Evolutionary conservation across 2,888 invertebrate species (phyloP).

Genomic region (Lutraria lutraria): DNA sequence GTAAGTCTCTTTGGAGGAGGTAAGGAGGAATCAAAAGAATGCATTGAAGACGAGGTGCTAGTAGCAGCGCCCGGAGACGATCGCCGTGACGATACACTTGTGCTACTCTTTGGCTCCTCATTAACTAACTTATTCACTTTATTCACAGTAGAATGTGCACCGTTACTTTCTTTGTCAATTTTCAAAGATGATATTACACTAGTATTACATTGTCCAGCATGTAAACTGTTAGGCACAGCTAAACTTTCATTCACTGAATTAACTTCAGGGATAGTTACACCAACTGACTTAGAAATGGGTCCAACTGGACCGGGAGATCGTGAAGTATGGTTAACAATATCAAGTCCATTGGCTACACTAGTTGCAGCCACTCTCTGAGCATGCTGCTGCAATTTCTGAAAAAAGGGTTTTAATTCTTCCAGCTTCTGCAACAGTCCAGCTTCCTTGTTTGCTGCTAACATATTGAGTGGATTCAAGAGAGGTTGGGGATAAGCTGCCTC

Average conservation of each 20-base stretch:
- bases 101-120: constrained; percentile 72
- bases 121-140: constrained; percentile 61
- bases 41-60: constrained; percentile 73
- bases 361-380: constrained; percentile 39
- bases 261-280: constrained; percentile 31
- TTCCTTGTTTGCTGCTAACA: constrained; percentile 59
- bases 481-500: constrained; percentile 58
- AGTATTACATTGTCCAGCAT: constrained; percentile 51
- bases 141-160: constrained; percentile 52
- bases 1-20: constrained; percentile 82
- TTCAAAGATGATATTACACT: constrained; percentile 39
- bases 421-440: constrained; percentile 61
- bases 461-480: constrained; percentile 46
- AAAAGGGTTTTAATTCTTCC: constrained; percentile 63
- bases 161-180: constrained; percentile 53
- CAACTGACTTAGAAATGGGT: constrained; percentile 36
- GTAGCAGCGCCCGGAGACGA: constrained; percentile 81
- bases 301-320: constrained; percentile 58
- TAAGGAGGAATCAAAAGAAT: constrained; percentile 79
- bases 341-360: constrained; percentile 59
- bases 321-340: constrained; percentile 56
- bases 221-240: constrained; percentile 57
- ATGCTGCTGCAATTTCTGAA: constrained; percentile 66
- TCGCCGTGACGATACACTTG: constrained; percentile 75
- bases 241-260: constrained; percentile 51